Percentiles rank a stretch among this genome's conserved stretches.
Conservation (phyloP, 2,113 vertebrate species). For the Malaclemys terrapin region DNA sequence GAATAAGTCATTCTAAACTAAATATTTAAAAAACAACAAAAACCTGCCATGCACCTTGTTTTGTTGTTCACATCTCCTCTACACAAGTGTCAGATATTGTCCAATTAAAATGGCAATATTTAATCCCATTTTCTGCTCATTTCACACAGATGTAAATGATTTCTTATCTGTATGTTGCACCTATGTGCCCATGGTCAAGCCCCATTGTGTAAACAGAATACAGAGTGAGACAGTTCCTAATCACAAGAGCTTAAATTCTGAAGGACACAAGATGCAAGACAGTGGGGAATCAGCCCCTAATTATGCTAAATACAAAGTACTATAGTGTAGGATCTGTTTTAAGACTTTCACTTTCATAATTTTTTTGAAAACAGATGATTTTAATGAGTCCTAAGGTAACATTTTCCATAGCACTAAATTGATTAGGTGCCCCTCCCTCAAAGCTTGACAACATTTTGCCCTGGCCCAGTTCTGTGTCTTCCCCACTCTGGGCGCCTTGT, state of each 20-base stretch:
- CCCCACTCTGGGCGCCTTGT: background rate
- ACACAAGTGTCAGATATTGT: background rate
- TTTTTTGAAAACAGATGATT: background rate
- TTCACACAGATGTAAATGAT: background rate
- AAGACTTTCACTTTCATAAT: background rate
- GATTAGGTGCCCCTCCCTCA: background rate
- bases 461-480: background rate
- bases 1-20: background rate
- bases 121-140: background rate
- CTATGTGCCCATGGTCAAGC: background rate
- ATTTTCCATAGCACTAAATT: background rate
- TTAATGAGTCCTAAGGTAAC: background rate
- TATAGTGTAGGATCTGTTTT: background rate
- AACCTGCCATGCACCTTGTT: background rate
- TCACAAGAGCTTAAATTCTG: background rate
- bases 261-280: background rate
- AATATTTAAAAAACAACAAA: background rate
- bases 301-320: background rate
- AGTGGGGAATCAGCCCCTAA: background rate
- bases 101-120: background rate
- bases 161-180: background rate
- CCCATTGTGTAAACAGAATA: background rate
- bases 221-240: background rate
- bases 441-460: background rate
- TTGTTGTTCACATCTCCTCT: background rate